Percentiles rank a stretch among this genome's conserved stretches.
Conservation (phyloP, 2,888 invertebrate species). For the Cosmorhoe ocellata region DNA sequence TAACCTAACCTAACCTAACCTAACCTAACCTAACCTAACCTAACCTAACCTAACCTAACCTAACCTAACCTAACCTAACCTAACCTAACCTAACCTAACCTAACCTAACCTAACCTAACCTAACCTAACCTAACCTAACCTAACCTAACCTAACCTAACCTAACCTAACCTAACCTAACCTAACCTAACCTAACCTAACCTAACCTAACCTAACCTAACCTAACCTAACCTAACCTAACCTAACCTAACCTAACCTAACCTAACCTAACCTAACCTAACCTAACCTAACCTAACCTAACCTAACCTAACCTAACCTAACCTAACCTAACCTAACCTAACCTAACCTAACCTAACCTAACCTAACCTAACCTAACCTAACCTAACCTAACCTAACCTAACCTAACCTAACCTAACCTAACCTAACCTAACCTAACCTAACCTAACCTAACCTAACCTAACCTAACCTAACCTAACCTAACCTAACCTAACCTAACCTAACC, state of each 20-base stretch:
- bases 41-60: conserved; percentile 19
- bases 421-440: conserved; percentile 14
- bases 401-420: conserved; percentile 27
- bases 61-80: conserved; percentile 24
- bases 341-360: not conserved
- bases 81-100: conserved; percentile 15
- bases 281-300: conserved; percentile 1
- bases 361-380: conserved; percentile 10
- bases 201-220: not conserved
- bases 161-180: not conserved
- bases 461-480: conserved; percentile 16
- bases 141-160: not conserved
- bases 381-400: conserved; percentile 29
- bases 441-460: conserved; percentile 5
- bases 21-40: conserved; percentile 17
- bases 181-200: not conserved
- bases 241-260: conserved; percentile 7
- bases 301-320: conserved; percentile 25
- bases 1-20: conserved; percentile 26
- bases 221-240: not conserved
- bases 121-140: not conserved
- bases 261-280: too few relatives aligned
- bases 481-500: conserved; percentile 5
- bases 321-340: conserved; percentile 21
- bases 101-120: not conserved